A percentile compares a stretch with the other conserved stretches of the same genome.
These are phyloP conservation scores for Siphonodentalium dalli DNA, from an alignment of 2,888 invertebrate species.

Conservation along the genomic window DNA sequence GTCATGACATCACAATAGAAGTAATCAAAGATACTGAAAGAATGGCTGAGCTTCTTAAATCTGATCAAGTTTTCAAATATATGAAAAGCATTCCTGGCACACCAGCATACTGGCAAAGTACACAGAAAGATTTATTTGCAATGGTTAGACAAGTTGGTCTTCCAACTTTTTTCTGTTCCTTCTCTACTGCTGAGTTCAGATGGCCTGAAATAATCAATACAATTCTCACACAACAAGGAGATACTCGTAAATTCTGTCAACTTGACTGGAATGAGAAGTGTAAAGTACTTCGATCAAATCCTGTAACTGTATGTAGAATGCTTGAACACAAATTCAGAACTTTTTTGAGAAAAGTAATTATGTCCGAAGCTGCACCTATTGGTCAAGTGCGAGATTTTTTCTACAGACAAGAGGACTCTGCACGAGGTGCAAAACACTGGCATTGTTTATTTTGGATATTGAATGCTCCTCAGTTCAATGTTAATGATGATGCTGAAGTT, in stretches of 20 bases:
- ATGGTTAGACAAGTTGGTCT: conserved; percentile 15
- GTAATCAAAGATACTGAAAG: conserved; percentile 6
- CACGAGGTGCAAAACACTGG: conserved; percentile 5
- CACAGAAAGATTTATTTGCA: conserved; percentile 11
- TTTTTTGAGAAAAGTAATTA: conserved; percentile 10
- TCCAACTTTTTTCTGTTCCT: conserved; percentile 8
- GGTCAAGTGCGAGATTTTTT: conserved; percentile 5
- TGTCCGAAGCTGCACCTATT: conserved; percentile 5
- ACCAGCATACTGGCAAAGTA: conserved; percentile 12
- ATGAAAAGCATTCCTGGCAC: conserved; percentile 7
- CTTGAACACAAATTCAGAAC: conserved; percentile 12
- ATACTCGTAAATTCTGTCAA: neutral
- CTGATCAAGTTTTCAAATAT: conserved; percentile 8
- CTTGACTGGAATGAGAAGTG: conserved; percentile 16
- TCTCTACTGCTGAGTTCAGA: conserved; percentile 11
- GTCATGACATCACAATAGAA: conserved; percentile 6
- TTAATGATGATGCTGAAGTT: neutral
- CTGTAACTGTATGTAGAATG: conserved; percentile 15
- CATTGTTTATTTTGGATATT: conserved; percentile 13
- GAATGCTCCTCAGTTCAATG: conserved; percentile 1
- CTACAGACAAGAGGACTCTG: conserved; percentile 5
- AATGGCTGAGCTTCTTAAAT: conserved; percentile 3
- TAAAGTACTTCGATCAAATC: conserved; percentile 12
- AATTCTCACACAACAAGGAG: conserved; percentile 8
- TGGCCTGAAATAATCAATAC: conserved; percentile 5